A percentile compares a stretch with the other conserved stretches of the same genome.
These are phyloP conservation scores for Callocephalon fimbriatum DNA, from an alignment of 2,113 vertebrate genomes.

Conservation along the genomic window DNA sequence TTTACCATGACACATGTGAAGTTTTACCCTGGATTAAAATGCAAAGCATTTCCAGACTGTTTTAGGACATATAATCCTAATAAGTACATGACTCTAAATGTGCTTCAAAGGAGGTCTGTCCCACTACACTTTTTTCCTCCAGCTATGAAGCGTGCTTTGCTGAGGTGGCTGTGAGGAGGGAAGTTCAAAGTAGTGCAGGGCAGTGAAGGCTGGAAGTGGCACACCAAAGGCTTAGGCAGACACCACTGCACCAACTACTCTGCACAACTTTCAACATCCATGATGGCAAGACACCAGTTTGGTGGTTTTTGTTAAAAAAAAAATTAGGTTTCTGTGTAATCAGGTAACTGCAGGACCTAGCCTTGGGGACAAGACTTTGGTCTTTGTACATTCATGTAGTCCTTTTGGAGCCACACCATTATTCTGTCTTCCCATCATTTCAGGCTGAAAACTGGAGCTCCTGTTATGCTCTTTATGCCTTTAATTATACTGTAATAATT, in stretches of 20 bases:
- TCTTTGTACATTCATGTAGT: neutral
- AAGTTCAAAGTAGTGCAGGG: neutral
- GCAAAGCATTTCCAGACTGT: neutral
- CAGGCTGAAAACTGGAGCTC: neutral
- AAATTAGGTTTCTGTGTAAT: neutral
- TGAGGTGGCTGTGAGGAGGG: neutral
- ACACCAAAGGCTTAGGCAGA: neutral
- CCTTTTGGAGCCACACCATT: neutral
- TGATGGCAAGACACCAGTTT: neutral
- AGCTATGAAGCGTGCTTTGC: neutral
- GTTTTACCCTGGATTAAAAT: neutral
- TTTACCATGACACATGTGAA: accelerated
- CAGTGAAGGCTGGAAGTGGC: neutral
- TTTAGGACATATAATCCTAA: neutral
- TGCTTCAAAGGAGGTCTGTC: neutral
- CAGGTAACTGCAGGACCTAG: neutral
- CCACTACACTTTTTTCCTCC: neutral
- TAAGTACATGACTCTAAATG: neutral
- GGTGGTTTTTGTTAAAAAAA: accelerated
- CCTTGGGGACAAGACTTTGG: neutral
- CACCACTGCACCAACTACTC: neutral
- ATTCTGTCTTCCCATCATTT: neutral
- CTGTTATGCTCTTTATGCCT: neutral
- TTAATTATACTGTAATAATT: neutral
- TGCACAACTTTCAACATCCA: neutral